Base-by-base conservation (phyloP, 2,113 vertebrate genomes). In the Aix galericulata region DNA sequence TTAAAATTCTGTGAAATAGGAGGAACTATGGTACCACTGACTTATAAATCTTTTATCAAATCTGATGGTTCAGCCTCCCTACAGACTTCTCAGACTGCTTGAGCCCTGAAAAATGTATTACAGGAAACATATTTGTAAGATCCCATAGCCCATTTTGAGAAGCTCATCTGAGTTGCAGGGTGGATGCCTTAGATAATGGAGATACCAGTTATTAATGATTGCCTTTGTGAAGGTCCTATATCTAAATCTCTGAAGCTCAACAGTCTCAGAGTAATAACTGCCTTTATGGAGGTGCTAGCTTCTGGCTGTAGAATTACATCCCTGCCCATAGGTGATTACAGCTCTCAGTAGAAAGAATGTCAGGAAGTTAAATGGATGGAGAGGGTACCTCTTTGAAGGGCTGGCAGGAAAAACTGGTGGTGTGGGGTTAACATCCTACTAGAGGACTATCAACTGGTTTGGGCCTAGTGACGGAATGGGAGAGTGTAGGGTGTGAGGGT, bases 11-110 rank as follows among this genome's bases (percentile, higher is more conserved):
- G 58, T 8, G 42, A 80, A 88, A 64, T 36, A 0, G 76, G 27
- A 63, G 18, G 34, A 85, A 52, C 11, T 46, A 26, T 1, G 1
- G 2, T 18, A 69, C 6, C 22, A 58, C 3, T 66, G 32, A 48
- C 56, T 29, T 82, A 64, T 26, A 60, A 60, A 62, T 58, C 2
- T 60, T 82, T 80, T 34, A 48, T 55, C 38, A 88, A 91, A 74
- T 5, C 8, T 72, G 40, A 15, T 40, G 8, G 9, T 88, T 81
- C 0, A 0, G 4, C 7, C 11, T 23, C 3, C 22, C n/a, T 27
- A 26, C 15, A 77, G 36, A 17, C 23, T 63, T 86, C 8, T 13
- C 26, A 58, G 26, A 3, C 12, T 4, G 12, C 26, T 16, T 84
- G 58, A 84, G 9, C 17, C 13, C 34, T 88, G 67, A 90, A 64